phyloP scores from a whole-genome alignment of 2,888 invertebrate species.

The Xestia ashworthii region DNA sequence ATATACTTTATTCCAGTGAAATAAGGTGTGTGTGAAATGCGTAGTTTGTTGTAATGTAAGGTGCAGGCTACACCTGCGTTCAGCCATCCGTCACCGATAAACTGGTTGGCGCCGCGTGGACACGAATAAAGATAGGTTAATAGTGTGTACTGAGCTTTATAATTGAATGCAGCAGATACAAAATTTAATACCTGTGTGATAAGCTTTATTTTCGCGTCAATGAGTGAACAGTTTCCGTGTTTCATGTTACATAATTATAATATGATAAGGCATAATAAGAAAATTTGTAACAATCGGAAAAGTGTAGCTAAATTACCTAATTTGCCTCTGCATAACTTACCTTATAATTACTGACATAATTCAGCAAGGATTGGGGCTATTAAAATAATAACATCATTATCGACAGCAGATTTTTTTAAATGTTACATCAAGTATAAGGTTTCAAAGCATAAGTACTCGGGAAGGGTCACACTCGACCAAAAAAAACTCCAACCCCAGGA shows the following conservation, averaged over 20 bases:
- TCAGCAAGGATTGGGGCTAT: neutral
- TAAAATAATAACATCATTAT: slow-evolving; percentile 12
- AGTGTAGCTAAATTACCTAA: neutral
- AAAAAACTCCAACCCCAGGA: neutral
- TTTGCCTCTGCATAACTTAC: neutral
- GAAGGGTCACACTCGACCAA: slow-evolving; percentile 17
- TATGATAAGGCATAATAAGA: neutral
- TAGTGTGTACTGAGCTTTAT: slow-evolving; percentile 54
- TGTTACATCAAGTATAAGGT: neutral
- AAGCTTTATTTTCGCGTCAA: slow-evolving; percentile 6
- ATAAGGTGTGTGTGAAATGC: slow-evolving; percentile 50
- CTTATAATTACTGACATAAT: neutral
- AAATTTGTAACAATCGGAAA: slow-evolving; percentile 9
- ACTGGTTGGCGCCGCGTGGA: slow-evolving; percentile 65
- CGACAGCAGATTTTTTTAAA: neutral
- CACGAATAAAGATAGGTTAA: slow-evolving; percentile 55
- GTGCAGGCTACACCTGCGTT: slow-evolving; percentile 75
- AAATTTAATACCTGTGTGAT: slow-evolving; percentile 1
- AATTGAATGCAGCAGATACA: slow-evolving; percentile 38
- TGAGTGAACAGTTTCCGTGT: neutral
- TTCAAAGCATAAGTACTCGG: slow-evolving; percentile 16
- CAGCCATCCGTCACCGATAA: slow-evolving; percentile 76
- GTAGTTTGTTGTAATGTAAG: slow-evolving; percentile 50
- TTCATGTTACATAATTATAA: neutral
- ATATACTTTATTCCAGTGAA: slow-evolving; percentile 20